Evolutionary conservation across 2,113 vertebrate genomes (phyloP), one percentile per base, ranked within the genome.

Genomic region (Calypte anna): DNA sequence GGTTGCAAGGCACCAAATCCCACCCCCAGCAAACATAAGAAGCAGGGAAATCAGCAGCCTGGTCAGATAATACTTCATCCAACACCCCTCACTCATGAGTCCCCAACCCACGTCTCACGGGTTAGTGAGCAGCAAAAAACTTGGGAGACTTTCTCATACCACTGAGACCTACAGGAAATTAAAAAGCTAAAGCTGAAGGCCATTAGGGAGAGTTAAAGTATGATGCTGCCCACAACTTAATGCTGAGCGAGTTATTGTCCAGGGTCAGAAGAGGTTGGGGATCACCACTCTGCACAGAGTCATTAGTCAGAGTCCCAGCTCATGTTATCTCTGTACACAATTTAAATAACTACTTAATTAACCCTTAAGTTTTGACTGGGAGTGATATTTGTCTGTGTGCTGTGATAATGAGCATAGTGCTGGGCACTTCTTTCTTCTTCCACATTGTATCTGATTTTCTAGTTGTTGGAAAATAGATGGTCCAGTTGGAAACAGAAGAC

Each of bases 91-190:
- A 23, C 38, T 86, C 33, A 3, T 2, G 28, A 63, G 33, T 62
- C 27, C 40, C 12, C 1, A 1, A 28, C n/a, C 59, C 14, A 3
- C 5, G 0, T 61, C 66, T 78, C 48, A 15, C 0, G 6, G 72
- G 44, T 89, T 53, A 76, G 55, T 3, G 36, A 77, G 79, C 79
- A 74, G 12, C 53, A 91, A 61, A 89, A 94, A 36, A 5, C 55
- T 74, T 70, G 59, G 59, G 79, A 90, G 72, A 88, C 33, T 28
- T 75, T 55, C 78, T 73, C 6, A 5, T 53, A 6, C 53, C 54
- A 20, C 76, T 53, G 86, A 70, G 85, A 90, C 59, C 59, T 88
- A 55, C 88, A 86, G 79, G 88, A 94, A 94, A 95, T 95, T 67
- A 88, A 86, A 94, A 93, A 54, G 43, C 48, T 80, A 30, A 59